These are phyloP conservation scores for Pterostichus madidus DNA, from an alignment of 2,888 invertebrate genomes.

Conservation along the genomic window DNA sequence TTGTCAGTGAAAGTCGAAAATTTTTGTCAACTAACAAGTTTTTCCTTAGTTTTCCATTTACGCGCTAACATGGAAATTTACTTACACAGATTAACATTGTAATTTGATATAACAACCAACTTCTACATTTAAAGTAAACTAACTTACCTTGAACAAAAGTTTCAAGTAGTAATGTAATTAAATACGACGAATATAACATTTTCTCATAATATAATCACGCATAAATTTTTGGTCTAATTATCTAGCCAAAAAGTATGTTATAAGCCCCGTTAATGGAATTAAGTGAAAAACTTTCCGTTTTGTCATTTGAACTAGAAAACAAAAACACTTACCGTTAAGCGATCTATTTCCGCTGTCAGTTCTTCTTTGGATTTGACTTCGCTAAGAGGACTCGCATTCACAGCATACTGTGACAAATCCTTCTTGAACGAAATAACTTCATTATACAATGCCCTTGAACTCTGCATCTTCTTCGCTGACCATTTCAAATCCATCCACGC, in stretches of 20 bases:
- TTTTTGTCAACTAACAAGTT: no score
- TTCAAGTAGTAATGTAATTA: constrained; percentile 32
- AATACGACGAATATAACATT: neutral
- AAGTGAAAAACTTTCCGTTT: constrained; percentile 1
- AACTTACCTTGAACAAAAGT: constrained; percentile 33
- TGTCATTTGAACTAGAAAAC: constrained; percentile 6
- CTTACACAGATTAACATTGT: neutral
- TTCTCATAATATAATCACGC: neutral
- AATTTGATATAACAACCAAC: constrained; percentile 12
- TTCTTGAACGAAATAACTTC: constrained; percentile 75
- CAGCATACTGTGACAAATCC: constrained; percentile 71
- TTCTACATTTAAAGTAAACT: neutral
- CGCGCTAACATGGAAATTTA: no score
- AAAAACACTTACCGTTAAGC: constrained; percentile 64
- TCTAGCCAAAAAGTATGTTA: neutral
- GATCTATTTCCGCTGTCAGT: constrained; percentile 62
- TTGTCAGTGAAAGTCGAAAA: no score
- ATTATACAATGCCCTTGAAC: constrained; percentile 75
- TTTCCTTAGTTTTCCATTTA: no score
- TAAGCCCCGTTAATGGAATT: neutral
- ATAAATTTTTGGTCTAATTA: neutral
- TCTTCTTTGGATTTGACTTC: constrained; percentile 64
- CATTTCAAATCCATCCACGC: constrained; percentile 78
- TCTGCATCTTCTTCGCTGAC: constrained; percentile 75
- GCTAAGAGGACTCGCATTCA: constrained; percentile 33